Percentiles rank a stretch among this genome's conserved stretches.
phyloP scores from a whole-genome alignment of 2,113 vertebrate species.

The Vicugna pacos region DNA sequence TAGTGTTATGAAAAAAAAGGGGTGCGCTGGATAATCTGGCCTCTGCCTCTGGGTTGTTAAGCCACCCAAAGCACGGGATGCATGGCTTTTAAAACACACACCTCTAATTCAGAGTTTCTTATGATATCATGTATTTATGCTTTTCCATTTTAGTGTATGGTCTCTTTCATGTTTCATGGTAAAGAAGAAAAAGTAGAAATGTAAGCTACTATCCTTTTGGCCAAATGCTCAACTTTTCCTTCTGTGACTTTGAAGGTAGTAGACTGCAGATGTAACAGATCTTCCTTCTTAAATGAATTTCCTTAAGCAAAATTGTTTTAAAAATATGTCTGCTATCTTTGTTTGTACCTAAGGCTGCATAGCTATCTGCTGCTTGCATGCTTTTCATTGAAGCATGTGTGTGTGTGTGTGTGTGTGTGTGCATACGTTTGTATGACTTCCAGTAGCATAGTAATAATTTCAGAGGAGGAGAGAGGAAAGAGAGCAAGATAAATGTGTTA shows the following conservation, averaged over 20 bases:
- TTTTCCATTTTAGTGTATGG: not conserved
- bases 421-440: conserved; percentile 42
- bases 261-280: not conserved
- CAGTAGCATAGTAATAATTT: conserved; percentile 51
- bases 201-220: not conserved
- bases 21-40: not conserved
- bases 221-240: conserved; percentile 4
- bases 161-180: not conserved
- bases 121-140: not conserved
- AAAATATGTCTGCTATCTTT: not conserved
- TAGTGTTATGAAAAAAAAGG: not conserved
- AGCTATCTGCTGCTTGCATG: not conserved
- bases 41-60: not conserved
- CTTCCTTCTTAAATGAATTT: conserved; percentile 49
- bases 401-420: not conserved
- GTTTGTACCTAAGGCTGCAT: conserved; percentile 19
- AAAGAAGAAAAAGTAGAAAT: not conserved
- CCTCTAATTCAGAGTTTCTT: not conserved
- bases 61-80: not conserved
- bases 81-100: not conserved
- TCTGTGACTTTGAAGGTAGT: not conserved
- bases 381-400: conserved; percentile 29
- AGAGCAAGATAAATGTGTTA: not conserved
- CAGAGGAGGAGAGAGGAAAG: not conserved
- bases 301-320: conserved; percentile 44